Conservation (phyloP, 2,888 invertebrate genomes). For the Pandemis corylana region DNA sequence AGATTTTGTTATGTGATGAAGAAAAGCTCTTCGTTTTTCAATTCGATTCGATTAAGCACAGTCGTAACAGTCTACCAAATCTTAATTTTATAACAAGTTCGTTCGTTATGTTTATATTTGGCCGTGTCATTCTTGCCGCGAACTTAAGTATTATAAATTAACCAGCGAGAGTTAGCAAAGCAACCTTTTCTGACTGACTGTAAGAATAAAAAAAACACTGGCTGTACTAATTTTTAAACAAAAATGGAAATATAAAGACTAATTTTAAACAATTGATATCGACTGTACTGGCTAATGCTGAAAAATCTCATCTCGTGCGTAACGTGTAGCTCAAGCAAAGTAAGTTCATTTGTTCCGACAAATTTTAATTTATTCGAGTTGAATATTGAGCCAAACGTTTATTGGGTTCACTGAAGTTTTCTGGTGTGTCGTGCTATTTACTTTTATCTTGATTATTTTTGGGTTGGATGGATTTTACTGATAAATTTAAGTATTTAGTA, state of each 20-base stretch:
- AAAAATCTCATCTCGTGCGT: conserved; percentile 9
- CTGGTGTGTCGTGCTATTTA: conserved; percentile 13
- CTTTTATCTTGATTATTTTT: not conserved
- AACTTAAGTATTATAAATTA: too few relatives aligned
- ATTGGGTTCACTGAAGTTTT: conserved; percentile 12
- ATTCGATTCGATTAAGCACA: not conserved
- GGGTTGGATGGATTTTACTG: conserved; percentile 12
- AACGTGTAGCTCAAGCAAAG: conserved; percentile 2
- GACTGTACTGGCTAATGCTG: not conserved
- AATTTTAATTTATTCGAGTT: not conserved
- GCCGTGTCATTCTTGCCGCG: not conserved
- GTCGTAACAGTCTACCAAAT: not conserved
- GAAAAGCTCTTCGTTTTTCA: not conserved
- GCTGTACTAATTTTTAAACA: not conserved
- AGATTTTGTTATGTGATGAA: not conserved
- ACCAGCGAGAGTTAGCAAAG: too few relatives aligned
- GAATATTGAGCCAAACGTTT: not conserved
- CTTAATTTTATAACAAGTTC: not conserved
- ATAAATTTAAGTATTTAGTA: not conserved
- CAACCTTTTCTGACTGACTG: not conserved
- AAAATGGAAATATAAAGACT: not conserved
- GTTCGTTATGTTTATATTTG: not conserved
- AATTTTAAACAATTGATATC: not conserved
- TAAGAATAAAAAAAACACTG: not conserved
- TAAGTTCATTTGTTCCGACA: not conserved